Base-by-base conservation (phyloP, 2,113 vertebrate species). In the Rallus limicola region DNA sequence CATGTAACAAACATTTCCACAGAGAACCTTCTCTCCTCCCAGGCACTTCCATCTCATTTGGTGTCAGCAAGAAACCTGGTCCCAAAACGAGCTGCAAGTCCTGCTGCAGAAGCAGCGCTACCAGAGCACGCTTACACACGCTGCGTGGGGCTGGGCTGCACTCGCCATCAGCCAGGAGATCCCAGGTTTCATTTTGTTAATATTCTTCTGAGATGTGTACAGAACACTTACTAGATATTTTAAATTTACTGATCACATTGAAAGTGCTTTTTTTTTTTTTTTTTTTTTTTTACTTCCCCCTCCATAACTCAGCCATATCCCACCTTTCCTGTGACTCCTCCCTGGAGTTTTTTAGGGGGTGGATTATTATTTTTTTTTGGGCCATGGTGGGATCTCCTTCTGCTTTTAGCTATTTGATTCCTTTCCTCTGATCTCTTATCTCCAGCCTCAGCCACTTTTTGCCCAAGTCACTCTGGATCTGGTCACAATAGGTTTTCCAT, bases 401-500 rank as follows among this genome's bases (percentile, higher is more conserved):
- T 68, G 48, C 34, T 75, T 94, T 90, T 52, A 72, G n/a, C 53
- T 75, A 40, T 42, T 44, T 59, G 53, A 62, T 74, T 83, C 36
- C 3, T 72, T 82, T 92, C n/a, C 59, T 82, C 53, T 91, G 53
- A 86, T 90, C 48, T 93, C 46, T 81, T 72, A 50, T 81, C 18
- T 93, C 31, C 77, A 63, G 33, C 74, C 65, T 77, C 53, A 88
- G 55, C 20, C 50, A 76, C 85, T 90, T 91, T 33, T 91, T 33
- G n/a, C 29, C 93, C 52, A 42, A 16, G 50, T 91, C 78, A 63
- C 44, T 88, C 40, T 78, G 71, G 80, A 76, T 81, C 56, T 84
- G 42, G 46, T 69, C 59, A 34, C 68, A 78, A 62, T 31, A 69
- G 34, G 50, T 84, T 92, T 94, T 92, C 74, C 5, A 1, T 59